A percentile compares a stretch with the other conserved stretches of the same genome.
These are phyloP conservation scores for Cephus nigrinus DNA, from an alignment of 2,888 invertebrate species.

Conservation along the genomic window DNA sequence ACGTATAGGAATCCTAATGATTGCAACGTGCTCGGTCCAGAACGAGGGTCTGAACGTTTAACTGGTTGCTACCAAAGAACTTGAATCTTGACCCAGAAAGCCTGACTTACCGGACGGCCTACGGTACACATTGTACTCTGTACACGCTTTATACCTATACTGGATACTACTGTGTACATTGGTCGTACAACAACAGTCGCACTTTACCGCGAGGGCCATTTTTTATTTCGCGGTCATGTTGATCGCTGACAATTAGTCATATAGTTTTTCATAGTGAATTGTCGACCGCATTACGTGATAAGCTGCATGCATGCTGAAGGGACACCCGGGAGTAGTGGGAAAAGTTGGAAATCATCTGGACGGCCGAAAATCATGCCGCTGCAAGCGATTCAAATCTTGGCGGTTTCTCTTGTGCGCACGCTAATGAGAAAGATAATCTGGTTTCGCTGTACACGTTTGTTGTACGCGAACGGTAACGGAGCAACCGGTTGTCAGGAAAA, in stretches of 20 bases:
- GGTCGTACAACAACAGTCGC: not conserved
- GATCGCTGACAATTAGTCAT: conserved; percentile 6
- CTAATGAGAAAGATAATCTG: not conserved
- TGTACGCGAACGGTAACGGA: not conserved
- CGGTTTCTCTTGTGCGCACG: not conserved
- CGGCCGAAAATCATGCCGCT: not conserved
- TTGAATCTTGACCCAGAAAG: conserved; percentile 61
- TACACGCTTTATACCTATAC: not conserved
- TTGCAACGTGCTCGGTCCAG: conserved; percentile 17
- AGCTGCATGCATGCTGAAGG: not conserved
- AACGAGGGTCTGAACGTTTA: conserved; percentile 5
- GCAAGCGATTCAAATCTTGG: not conserved
- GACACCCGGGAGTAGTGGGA: not conserved
- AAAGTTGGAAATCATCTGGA: not conserved
- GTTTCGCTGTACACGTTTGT: not conserved
- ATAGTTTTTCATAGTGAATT: not conserved
- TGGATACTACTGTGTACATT: not conserved
- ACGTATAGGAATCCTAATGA: not conserved
- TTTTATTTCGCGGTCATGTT: conserved; percentile 57
- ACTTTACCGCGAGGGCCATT: conserved; percentile 40
- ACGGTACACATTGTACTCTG: not conserved
- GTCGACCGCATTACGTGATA: not conserved
- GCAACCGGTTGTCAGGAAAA: not conserved
- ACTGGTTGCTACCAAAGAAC: conserved; percentile 47
- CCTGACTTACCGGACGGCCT: conserved; percentile 37